Evolutionary conservation across 1,140 invertebrate genomes (phyloP), one percentile per base, ranked within the genome.

Genomic region (Sarcophaga bullata): DNA sequence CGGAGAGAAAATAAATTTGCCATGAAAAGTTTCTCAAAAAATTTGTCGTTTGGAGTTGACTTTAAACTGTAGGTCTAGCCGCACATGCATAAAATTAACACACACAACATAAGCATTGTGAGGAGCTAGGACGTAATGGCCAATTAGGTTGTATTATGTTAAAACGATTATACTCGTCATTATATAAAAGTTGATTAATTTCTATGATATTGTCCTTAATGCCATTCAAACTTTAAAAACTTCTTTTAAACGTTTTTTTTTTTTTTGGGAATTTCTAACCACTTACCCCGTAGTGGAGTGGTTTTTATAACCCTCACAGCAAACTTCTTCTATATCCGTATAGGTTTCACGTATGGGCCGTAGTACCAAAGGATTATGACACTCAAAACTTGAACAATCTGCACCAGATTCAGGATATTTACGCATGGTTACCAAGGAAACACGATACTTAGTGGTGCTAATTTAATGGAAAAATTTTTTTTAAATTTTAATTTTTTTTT

Each of bases 401-500:
- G 19, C 6, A 8, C 48, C 72, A 25, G 73, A 13, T 6, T 84
- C 84, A 0, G 86, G 83, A 76, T 85, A 85, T 80, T 87, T 89
- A 6, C 88, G 86, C 87, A 88, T 88, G 11, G 86, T 88, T 54
- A 89, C 86, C 54, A 87, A 48, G 11, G 82, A 84, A 0, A 87
- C 81, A 10, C 88, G 85, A 75, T 84, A 84, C 84, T 87, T 89
- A 25, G 84, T 75, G 0, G 83, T 81, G 11, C 88, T 89, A 80
- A 0, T 68, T n/a, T 73, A 73, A 11, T 54, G 10, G 68, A 6
- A 49, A 81, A 50, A 73, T 19, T 10, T 19, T 52, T 48, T 11
- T 15, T 48, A 50, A 17, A 8, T 25, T n/a, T n/a, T 15, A 6
- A 46, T 68, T 81, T 50, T 37, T 49, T 6, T 8, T 48, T 25